A percentile compares a stretch with the other conserved stretches of the same genome.
phyloP scores from a whole-genome alignment of 2,888 invertebrate genomes.

The Drosophila anceps region DNA sequence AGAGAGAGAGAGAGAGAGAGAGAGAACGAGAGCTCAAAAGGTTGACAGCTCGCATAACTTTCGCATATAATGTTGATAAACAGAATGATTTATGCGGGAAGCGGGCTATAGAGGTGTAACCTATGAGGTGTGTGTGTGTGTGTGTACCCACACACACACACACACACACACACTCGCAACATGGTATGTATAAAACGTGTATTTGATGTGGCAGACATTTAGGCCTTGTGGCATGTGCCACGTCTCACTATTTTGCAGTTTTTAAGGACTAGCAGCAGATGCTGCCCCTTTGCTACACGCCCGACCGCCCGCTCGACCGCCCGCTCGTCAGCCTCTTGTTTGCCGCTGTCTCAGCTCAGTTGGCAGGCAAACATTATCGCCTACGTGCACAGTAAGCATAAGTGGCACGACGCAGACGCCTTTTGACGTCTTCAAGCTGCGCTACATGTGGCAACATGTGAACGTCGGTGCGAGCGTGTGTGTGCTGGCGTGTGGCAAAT shows the following conservation, averaged over 20 bases:
- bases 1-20: constrained; percentile 5
- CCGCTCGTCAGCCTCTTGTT: neutral
- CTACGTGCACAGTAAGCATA: constrained; percentile 79
- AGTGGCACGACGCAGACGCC: constrained; percentile 54
- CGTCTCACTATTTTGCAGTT: constrained; percentile 78
- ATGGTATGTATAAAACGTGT: constrained; percentile 27
- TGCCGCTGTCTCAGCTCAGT: constrained; percentile 48
- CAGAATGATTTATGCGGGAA: constrained; percentile 40
- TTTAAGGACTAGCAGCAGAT: constrained; percentile 69
- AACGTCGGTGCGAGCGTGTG: constrained; percentile 20
- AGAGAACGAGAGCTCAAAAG: constrained; percentile 11
- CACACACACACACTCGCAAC: constrained; percentile 26
- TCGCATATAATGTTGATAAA: constrained; percentile 55
- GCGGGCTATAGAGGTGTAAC: neutral
- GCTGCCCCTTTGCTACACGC: neutral
- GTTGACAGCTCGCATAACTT: constrained; percentile 42
- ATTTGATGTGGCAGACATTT: constrained; percentile 40
- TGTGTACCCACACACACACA: no score
- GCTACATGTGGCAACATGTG: constrained; percentile 26
- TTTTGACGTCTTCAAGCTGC: constrained; percentile 57
- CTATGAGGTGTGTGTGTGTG: neutral
- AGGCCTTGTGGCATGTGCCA: constrained; percentile 60
- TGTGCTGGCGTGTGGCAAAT: constrained; percentile 53
- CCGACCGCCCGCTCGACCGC: neutral
- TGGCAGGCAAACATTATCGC: constrained; percentile 81